Percentiles rank a stretch among this genome's conserved stretches.
These are phyloP conservation scores for Steromphala cineraria DNA, from an alignment of 2,888 invertebrate genomes.

Conservation along the genomic window DNA sequence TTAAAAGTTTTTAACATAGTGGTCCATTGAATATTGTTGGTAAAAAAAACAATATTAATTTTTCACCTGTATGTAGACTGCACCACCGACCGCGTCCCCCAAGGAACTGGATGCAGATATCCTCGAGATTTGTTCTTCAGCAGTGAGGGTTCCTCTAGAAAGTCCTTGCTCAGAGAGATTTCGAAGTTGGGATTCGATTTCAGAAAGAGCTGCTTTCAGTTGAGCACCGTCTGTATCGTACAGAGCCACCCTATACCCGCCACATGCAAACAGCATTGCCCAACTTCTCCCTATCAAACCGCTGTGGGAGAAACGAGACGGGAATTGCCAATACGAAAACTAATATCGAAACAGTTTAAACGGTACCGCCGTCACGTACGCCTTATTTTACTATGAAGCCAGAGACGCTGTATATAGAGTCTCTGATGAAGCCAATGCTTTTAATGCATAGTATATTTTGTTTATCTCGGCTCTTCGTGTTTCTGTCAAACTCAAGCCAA, in stretches of 20 bases:
- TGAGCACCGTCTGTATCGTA: conserved; percentile 80
- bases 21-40: no score
- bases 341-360: no score
- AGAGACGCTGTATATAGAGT: no score
- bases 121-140: conserved; percentile 85
- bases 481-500: no score
- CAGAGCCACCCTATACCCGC: conserved; percentile 90
- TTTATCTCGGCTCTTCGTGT: no score
- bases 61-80: conserved; percentile 81
- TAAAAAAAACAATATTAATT: not conserved
- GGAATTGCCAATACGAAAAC: no score
- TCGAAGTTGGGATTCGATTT: conserved; percentile 82
- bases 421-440: no score
- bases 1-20: no score
- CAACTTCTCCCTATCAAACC: conserved; percentile 97
- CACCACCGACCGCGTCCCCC: conserved; percentile 83
- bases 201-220: conserved; percentile 77
- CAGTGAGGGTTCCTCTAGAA: conserved; percentile 84
- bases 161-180: conserved; percentile 77
- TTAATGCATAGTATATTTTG: no score
- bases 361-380: no score
- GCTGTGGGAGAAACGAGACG: conserved; percentile 77
- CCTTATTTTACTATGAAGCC: no score
- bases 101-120: conserved; percentile 85
- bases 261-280: conserved; percentile 97